Conservation (phyloP, 2,888 invertebrate species). For the Chymomyza amoena region DNA sequence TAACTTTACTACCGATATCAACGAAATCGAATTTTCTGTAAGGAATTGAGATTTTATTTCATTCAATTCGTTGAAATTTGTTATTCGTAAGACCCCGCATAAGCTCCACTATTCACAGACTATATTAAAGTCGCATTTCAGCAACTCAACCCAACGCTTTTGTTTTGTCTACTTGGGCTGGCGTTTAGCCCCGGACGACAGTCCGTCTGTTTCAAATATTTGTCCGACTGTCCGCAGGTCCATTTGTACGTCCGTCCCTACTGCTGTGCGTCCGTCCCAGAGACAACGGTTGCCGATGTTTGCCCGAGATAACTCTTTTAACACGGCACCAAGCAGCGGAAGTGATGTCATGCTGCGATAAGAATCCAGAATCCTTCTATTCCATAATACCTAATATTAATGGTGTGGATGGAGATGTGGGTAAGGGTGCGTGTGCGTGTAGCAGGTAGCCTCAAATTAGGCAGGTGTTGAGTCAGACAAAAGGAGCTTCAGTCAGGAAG, state of each 20-base stretch:
- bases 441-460: not conserved
- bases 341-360: conserved; percentile 52
- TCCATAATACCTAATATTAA: not conserved
- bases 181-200: not conserved
- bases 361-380: conserved; percentile 14
- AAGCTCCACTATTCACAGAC: too few species aligned
- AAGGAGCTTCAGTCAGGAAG: not conserved
- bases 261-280: conserved; percentile 4
- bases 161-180: too few species aligned
- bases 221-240: too few species aligned
- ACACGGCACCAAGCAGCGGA: conserved; percentile 45
- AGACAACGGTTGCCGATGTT: conserved; percentile 39
- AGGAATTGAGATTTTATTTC: too few species aligned
- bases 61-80: too few species aligned
- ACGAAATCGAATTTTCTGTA: too few species aligned
- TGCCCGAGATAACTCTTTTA: conserved; percentile 41
- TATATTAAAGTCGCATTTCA: too few species aligned
- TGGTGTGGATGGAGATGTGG: not conserved
- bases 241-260: not conserved
- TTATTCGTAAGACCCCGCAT: too few species aligned
- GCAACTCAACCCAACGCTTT: too few species aligned
- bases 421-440: not conserved
- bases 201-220: too few species aligned
- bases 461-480: not conserved
- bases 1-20: too few species aligned